These are phyloP conservation scores for Diachrysia chrysitis DNA, from an alignment of 2,888 invertebrate genomes.

Conservation along the genomic window DNA sequence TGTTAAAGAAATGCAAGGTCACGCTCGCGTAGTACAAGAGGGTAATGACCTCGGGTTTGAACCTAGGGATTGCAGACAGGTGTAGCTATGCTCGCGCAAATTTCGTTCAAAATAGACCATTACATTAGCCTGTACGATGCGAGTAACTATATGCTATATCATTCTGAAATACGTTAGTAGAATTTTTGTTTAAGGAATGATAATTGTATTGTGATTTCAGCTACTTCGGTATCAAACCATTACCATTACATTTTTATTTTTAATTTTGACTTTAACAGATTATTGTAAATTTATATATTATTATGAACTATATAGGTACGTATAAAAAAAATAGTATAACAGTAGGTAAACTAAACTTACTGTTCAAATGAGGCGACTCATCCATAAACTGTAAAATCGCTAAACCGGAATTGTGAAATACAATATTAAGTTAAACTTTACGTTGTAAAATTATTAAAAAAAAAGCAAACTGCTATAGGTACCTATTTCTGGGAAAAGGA, in stretches of 20 bases:
- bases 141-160: background rate
- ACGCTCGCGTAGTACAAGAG: constrained; percentile 45
- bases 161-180: background rate
- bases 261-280: background rate
- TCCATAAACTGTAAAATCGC: too few species aligned
- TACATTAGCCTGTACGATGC: background rate
- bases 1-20: constrained; percentile 60
- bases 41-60: constrained; percentile 41
- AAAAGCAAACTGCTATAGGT: too few species aligned
- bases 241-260: background rate
- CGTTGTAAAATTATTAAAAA: too few species aligned
- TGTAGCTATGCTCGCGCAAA: constrained; percentile 5
- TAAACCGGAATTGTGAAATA: too few species aligned
- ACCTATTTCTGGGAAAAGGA: too few species aligned
- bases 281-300: background rate
- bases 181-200: background rate
- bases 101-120: constrained; percentile 14
- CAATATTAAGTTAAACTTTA: too few species aligned
- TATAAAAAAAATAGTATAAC: too few species aligned
- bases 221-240: background rate
- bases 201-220: background rate
- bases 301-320: too few species aligned
- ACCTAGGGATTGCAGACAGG: constrained; percentile 29
- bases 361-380: too few species aligned
- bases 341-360: too few species aligned